Percentiles rank a stretch among this genome's conserved stretches.
Evolutionary conservation across 2,113 vertebrate genomes (phyloP).

Genomic region (Gymnorhina tibicen): DNA sequence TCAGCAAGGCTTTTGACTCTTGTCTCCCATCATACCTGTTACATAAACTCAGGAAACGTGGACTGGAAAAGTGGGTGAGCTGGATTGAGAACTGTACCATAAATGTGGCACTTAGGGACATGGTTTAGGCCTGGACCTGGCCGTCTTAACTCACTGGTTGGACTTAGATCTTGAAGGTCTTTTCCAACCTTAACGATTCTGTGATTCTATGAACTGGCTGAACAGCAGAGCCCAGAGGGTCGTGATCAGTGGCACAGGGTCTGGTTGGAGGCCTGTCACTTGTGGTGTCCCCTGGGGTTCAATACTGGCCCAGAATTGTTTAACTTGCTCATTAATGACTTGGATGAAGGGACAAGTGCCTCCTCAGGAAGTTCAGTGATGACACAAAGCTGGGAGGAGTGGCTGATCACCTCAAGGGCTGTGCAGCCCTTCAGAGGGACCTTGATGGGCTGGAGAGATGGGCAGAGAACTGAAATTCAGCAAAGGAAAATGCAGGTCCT

Average conservation of each 20-base stretch:
- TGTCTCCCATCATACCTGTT: neutral
- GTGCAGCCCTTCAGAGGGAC: neutral
- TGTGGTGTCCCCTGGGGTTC: neutral
- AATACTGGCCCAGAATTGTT: neutral
- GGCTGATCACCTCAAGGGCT: neutral
- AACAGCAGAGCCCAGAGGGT: neutral
- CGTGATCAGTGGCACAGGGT: rapidly evolving
- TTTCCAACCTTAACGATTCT: neutral
- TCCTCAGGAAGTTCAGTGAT: neutral
- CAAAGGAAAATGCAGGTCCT: neutral
- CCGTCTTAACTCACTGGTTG: neutral
- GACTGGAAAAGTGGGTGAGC: neutral
- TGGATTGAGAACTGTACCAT: neutral
- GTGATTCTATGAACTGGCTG: neutral
- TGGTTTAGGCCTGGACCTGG: neutral
- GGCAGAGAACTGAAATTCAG: neutral
- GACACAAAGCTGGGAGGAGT: neutral
- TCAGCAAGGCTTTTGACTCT: neutral
- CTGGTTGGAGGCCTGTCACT: neutral
- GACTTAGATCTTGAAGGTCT: neutral
- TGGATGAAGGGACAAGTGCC: neutral
- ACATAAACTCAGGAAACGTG: neutral
- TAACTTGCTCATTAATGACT: neutral
- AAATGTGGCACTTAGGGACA: neutral
- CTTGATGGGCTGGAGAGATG: neutral